These are phyloP conservation scores for Conus canariensis DNA, from an alignment of 2,888 invertebrate species.

Conservation along the genomic window DNA sequence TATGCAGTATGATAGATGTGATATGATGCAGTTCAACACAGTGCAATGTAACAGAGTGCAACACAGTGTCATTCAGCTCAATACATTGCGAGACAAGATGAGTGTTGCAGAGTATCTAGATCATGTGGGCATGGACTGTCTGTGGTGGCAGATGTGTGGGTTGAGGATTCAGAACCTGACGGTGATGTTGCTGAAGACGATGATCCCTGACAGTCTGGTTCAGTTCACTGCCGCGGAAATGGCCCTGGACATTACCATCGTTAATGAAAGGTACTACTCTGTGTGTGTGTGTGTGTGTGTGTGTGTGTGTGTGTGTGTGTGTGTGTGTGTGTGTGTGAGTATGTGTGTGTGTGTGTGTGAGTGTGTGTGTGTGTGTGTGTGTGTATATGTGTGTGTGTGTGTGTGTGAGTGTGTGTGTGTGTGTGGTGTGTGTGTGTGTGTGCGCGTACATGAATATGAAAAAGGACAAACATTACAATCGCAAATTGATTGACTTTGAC, in stretches of 20 bases:
- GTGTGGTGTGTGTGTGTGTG: slow-evolving; percentile 5
- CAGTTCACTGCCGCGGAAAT: slow-evolving; percentile 77
- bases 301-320: background rate
- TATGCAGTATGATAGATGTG: too few relatives aligned
- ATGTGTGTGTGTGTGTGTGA: background rate
- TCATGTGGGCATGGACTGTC: too few relatives aligned
- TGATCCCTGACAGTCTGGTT: slow-evolving; percentile 76
- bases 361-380: background rate
- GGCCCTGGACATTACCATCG: slow-evolving; percentile 62
- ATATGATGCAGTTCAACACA: too few relatives aligned
- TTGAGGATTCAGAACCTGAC: slow-evolving; percentile 74
- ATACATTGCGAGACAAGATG: too few relatives aligned
- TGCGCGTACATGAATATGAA: background rate
- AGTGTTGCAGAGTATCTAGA: too few relatives aligned
- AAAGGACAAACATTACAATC: too few relatives aligned
- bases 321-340: background rate
- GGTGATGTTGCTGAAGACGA: slow-evolving; percentile 76
- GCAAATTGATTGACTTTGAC: too few relatives aligned
- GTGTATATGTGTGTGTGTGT: background rate
- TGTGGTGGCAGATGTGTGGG: slow-evolving; percentile 72
- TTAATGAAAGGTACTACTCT: slow-evolving; percentile 61
- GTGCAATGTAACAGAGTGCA: too few relatives aligned
- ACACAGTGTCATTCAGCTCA: too few relatives aligned
- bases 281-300: background rate
- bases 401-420: background rate